Evolutionary conservation across 2,797 vertebrate genomes (phyloP), one percentile per base, ranked within the genome.

Genomic region (Epinephelus awoara): DNA sequence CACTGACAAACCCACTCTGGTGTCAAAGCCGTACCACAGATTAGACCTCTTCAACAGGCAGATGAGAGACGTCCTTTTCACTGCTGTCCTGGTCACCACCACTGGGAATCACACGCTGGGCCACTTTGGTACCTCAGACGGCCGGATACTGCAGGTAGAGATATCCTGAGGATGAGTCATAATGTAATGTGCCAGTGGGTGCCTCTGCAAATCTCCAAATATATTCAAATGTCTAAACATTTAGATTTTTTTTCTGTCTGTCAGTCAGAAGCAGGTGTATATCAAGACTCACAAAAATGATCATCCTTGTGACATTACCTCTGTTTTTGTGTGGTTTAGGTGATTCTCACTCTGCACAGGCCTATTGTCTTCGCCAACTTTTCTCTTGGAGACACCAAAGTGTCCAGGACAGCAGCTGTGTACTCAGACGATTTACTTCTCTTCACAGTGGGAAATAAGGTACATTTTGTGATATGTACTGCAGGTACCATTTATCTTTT

Each of bases 121-220:
- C 5, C 97, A 99, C 89, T 94, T 99, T 75, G 98, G 98, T 67
- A 99, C 98, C 0, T 94, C 93, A 0, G 94, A 97, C 9, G 98
- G 98, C 55, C 95, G 96, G 12, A 57, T 99, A 54, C 82, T 99
- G 52, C 98, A 99, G 97, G 98, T 97, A 90, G 73, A 19, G 9
- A 50, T 19, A 34, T 25, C 10, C 17, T 42, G 4, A 50, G 18
- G 42, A 38, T 49, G 12, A 25, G 21, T 15, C 7, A 13, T 70
- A 34, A 21, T 27, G 29, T 55, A 19, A 8, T 55, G 38, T 27
- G n/a, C 15, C 57, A 10, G 50, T 61, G 14, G 15, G 10, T 15
- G 9, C 56, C 1, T 38, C 40, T 63, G 62, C 1, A 38, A n/a
- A n/a, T n/a, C n/a, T n/a, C 11, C 25, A 50, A 50, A 66, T 57